These are phyloP conservation scores for Desmodus rotundus DNA, from an alignment of 2,113 vertebrate species.

Conservation along the genomic window DNA sequence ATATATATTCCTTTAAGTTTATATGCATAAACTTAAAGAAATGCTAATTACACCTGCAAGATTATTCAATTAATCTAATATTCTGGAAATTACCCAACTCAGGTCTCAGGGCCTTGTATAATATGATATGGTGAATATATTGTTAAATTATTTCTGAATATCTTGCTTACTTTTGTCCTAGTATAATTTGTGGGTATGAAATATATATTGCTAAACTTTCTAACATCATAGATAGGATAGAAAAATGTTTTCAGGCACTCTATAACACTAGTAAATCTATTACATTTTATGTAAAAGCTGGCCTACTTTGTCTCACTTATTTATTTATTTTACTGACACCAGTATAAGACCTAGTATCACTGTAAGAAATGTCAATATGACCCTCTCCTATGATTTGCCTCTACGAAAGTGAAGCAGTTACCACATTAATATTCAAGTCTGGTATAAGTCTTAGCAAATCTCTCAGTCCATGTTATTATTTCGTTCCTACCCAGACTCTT, in stretches of 20 bases:
- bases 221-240: neutral
- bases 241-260: neutral
- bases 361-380: constrained; percentile 14
- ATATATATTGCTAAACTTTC: neutral
- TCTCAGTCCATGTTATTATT: constrained; percentile 69
- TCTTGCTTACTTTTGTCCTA: neutral
- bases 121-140: neutral
- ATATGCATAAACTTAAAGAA: neutral
- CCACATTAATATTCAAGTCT: constrained; percentile 55
- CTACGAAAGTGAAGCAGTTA: neutral
- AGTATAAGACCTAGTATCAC: neutral
- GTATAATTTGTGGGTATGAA: neutral
- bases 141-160: neutral
- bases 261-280: neutral
- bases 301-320: neutral
- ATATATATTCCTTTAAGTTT: too few relatives aligned
- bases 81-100: neutral
- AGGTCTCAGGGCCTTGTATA: neutral
- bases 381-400: neutral
- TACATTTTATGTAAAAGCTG: neutral
- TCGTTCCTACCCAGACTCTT: constrained; percentile 65
- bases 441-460: constrained; percentile 35
- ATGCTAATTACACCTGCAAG: neutral
- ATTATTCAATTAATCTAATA: neutral
- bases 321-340: constrained; percentile 27